Conservation (phyloP, 92 coral and sea anemone genomes). For the Epizoanthus scotinus region DNA sequence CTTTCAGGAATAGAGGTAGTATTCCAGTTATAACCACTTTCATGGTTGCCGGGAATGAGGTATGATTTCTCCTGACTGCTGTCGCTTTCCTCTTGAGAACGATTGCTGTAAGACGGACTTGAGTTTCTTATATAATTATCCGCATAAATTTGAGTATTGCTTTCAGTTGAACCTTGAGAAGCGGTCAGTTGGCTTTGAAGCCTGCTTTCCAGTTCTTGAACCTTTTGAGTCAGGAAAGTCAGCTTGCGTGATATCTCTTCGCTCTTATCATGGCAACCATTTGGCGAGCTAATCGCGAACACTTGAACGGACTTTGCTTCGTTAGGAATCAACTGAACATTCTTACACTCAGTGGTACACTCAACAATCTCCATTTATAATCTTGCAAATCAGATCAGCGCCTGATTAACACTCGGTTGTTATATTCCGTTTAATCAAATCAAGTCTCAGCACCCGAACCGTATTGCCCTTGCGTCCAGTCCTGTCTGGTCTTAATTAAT, state of each 20-base stretch:
- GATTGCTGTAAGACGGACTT: not conserved
- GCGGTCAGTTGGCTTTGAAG: slow-evolving; percentile 54
- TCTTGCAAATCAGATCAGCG: slow-evolving; percentile 22
- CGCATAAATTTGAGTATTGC: not conserved
- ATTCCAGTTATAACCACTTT: slow-evolving; percentile 23
- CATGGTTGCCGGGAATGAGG: not conserved
- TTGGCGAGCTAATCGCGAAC: not conserved
- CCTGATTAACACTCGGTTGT: slow-evolving; percentile 18
- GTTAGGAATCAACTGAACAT: not conserved
- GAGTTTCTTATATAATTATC: not conserved
- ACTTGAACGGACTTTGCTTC: not conserved
- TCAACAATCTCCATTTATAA: slow-evolving; percentile 25
- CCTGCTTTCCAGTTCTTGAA: slow-evolving; percentile 66
- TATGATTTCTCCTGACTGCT: not conserved
- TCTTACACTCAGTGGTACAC: not conserved
- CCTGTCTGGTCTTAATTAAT: not conserved
- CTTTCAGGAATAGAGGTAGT: slow-evolving; percentile 56
- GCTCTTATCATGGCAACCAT: not conserved
- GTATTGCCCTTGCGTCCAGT: not conserved
- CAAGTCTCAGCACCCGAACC: not conserved
- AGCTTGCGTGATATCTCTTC: slow-evolving; percentile 68
- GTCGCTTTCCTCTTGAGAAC: not conserved
- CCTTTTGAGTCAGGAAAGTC: slow-evolving; percentile 67
- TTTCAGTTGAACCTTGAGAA: not conserved
- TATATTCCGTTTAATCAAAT: not conserved